Conservation (phyloP, 2,113 vertebrate species). For the Oxyruncus cristatus region DNA sequence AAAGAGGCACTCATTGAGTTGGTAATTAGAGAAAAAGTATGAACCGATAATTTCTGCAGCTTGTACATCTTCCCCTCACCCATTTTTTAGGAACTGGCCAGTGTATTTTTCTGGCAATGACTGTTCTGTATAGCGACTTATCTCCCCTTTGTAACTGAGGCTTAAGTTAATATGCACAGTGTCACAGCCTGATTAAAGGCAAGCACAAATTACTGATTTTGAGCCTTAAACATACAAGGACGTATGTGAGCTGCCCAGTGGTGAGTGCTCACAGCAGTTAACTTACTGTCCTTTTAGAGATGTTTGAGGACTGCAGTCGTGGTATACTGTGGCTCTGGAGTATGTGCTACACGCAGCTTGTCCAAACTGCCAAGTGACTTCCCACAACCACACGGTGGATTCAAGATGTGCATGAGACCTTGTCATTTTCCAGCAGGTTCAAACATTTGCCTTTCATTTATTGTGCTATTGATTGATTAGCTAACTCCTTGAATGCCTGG, state of each 20-base stretch:
- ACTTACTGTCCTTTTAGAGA: neutral
- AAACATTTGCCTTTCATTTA: neutral
- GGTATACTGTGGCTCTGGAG: neutral
- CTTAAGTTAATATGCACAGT: neutral
- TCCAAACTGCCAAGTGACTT: neutral
- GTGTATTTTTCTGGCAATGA: neutral
- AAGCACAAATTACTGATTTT: neutral
- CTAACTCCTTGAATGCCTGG: neutral
- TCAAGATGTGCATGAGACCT: neutral
- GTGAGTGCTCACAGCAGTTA: neutral
- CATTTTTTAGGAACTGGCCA: neutral
- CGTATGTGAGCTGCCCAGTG: rapidly evolving
- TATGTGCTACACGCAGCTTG: rapidly evolving
- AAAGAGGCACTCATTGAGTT: slow-evolving; percentile 18
- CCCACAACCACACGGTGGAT: neutral
- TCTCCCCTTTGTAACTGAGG: neutral
- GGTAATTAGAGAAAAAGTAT: slow-evolving; percentile 33
- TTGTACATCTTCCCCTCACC: neutral
- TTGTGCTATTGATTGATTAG: neutral
- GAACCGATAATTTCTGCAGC: neutral
- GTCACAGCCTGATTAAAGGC: neutral
- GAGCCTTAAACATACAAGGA: neutral
- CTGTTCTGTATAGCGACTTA: neutral
- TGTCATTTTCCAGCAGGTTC: neutral
- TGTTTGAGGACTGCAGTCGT: neutral